Evolutionary conservation across 2,113 vertebrate genomes (phyloP).

Genomic region (Callipepla californica): DNA sequence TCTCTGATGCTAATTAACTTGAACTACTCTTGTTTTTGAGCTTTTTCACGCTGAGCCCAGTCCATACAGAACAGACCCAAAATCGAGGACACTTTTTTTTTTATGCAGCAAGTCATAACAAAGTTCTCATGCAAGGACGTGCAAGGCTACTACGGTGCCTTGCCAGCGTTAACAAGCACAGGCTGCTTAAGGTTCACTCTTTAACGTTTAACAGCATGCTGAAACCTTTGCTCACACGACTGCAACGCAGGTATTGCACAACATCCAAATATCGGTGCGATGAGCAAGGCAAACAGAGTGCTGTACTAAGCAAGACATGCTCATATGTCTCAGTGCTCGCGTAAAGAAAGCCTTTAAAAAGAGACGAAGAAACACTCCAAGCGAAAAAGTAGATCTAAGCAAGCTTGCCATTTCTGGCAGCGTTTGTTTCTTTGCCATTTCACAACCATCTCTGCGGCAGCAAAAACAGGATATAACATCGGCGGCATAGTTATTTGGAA

Average conservation of each 20-base stretch:
- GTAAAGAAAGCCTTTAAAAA: background rate
- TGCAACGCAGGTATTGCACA: background rate
- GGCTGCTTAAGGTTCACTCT: background rate
- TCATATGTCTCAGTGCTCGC: background rate
- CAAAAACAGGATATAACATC: background rate
- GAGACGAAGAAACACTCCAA: background rate
- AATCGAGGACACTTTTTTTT: background rate
- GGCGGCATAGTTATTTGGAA: background rate
- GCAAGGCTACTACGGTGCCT: background rate
- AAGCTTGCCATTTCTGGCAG: background rate
- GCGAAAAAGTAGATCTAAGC: background rate
- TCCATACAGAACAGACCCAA: background rate
- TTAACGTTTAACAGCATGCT: background rate
- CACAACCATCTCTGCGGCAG: background rate
- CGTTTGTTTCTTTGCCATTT: background rate
- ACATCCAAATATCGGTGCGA: background rate
- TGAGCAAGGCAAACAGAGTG: background rate
- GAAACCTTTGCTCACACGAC: background rate
- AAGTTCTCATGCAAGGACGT: background rate
- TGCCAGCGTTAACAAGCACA: background rate
- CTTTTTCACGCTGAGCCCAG: background rate
- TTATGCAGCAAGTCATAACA: background rate
- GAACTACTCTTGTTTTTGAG: background rate
- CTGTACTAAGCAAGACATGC: rapidly evolving
- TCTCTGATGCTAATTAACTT: background rate